Evolutionary conservation across 2,888 invertebrate species (phyloP).

Genomic region (Coenonympha arcania): DNA sequence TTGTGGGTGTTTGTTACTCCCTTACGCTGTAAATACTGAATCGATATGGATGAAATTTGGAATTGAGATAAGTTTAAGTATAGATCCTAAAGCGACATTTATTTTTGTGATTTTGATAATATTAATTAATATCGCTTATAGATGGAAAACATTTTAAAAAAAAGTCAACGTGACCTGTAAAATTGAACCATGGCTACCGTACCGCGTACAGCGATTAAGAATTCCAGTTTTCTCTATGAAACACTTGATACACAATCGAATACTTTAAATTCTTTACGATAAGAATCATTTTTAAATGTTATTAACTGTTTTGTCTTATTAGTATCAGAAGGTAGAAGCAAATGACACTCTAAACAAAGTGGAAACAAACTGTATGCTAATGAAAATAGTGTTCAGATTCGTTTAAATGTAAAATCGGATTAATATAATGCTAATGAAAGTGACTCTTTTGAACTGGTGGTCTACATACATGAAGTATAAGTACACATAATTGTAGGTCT

Average conservation of each 20-base stretch:
- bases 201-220: not conserved
- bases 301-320: not conserved
- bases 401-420: not conserved
- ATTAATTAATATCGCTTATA: too few species aligned
- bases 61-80: too few species aligned
- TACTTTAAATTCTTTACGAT: not conserved
- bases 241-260: not conserved
- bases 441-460: not conserved
- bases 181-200: not conserved
- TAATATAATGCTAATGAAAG: slow-evolving; percentile 3
- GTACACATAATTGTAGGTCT: too few species aligned
- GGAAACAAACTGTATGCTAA: not conserved
- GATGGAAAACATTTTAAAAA: not conserved
- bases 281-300: not conserved
- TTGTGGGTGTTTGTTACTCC: too few species aligned
- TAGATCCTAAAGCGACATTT: too few species aligned
- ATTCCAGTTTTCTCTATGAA: not conserved
- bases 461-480: too few species aligned
- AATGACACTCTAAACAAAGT: not conserved
- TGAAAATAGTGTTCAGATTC: not conserved
- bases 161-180: not conserved
- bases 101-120: too few species aligned
- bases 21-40: too few species aligned
- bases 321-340: not conserved
- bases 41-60: too few species aligned